Base-by-base conservation (phyloP, 2,113 vertebrate genomes). In the Caloenas nicobarica region DNA sequence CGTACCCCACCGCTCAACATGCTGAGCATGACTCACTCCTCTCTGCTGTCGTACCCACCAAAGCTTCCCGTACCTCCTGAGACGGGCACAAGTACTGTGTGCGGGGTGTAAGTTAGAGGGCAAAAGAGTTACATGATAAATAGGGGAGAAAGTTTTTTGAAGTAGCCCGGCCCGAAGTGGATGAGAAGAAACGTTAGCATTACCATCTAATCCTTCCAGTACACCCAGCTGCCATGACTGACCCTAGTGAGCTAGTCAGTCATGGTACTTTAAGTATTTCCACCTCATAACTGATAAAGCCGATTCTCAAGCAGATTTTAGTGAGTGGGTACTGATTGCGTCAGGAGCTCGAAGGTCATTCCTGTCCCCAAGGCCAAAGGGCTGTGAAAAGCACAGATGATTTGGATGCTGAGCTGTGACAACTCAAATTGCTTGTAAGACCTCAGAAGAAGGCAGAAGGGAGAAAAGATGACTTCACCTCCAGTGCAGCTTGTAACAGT, bases 21-120 rank as follows among this genome's bases (percentile, higher is more conserved):
- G 34, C 12, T 60, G 53, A 66, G 38, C 1, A 1, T 1, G 29
- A n/a, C 34, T 79, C 1, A 0, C 42, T 62, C 31, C 29, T 60
- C 80, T 23, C 18, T 29, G 53, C 19, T 11, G 25, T 44, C 21
- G 1, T 0, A 13, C 3, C 40, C 33, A 16, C 36, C 22, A 36
- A 8, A 81, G n/a, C 50, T 80, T 69, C 5, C 40, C 0, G 0
- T 5, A 12, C 7, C 38, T 40, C 1, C 78, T 0, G 34, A 40
- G 61, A 9, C 6, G 23, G 76, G 58, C 40, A 29, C 19, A 5
- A 36, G 44, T 21, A 10, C 46, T 50, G 24, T 1, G 16, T 13
- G 8, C 0, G 3, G 29, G 15, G 13, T 16, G 8, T 10, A 4
- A 42, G 21, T 1, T 6, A 10, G 1, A 51, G 19, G 36, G 33